Conservation (phyloP, 2,888 invertebrate genomes). For the Pyrgus malvae region DNA sequence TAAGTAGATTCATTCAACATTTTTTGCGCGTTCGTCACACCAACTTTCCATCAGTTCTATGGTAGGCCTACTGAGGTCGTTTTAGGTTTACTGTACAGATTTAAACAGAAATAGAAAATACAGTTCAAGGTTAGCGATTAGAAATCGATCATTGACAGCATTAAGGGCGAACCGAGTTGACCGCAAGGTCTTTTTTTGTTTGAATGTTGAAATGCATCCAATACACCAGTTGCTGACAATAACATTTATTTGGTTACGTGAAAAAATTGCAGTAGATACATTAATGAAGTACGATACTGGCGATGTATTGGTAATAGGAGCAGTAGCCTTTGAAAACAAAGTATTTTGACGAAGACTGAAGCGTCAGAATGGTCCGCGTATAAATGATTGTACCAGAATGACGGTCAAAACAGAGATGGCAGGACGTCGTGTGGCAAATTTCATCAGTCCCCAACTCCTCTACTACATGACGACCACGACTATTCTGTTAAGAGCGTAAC, state of each 20-base stretch:
- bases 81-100: slow-evolving; percentile 19
- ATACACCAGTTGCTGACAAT: slow-evolving; percentile 11
- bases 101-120: slow-evolving; percentile 46
- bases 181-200: slow-evolving; percentile 71
- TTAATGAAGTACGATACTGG: no score
- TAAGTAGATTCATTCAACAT: background rate
- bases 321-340: no score
- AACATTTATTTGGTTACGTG: background rate
- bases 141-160: slow-evolving; percentile 65
- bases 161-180: slow-evolving; percentile 58
- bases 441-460: no score
- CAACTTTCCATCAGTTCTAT: slow-evolving; percentile 13
- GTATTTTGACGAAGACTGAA: no score
- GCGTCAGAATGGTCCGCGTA: no score
- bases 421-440: no score
- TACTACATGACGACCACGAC: no score
- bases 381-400: no score
- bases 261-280: background rate
- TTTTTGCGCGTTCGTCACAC: background rate
- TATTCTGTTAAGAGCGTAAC: no score
- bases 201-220: slow-evolving; percentile 51
- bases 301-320: no score
- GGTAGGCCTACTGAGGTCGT: background rate
- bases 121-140: slow-evolving; percentile 61
- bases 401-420: no score